Conservation (phyloP, 2,797 vertebrate genomes). For the Glossophaga mutica region DNA sequence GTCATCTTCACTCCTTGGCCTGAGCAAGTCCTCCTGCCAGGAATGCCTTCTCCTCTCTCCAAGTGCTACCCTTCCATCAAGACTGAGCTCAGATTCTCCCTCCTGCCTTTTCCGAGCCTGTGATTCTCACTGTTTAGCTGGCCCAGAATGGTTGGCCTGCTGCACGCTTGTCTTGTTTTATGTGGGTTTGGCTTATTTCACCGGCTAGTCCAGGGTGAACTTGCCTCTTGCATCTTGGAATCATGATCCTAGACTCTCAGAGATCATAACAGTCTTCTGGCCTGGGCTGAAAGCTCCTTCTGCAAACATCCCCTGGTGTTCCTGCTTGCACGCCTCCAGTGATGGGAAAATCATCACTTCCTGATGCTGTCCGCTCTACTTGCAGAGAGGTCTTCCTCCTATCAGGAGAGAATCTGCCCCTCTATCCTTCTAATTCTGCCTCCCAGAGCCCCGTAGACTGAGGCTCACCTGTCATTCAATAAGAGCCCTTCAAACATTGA, state of each 20-base stretch:
- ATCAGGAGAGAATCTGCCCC: background rate
- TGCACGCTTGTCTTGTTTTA: slow-evolving; percentile 63
- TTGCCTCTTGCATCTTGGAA: slow-evolving; percentile 39
- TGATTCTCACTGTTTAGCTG: background rate
- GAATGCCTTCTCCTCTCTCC: background rate
- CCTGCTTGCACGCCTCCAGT: background rate
- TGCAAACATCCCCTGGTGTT: background rate
- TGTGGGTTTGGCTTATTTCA: slow-evolving; percentile 63
- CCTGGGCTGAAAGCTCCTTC: background rate
- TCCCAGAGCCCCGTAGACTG: too few relatives aligned
- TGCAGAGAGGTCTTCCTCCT: background rate
- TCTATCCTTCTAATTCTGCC: background rate
- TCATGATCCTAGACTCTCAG: slow-evolving; percentile 23
- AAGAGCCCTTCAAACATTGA: background rate
- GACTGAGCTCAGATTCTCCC: background rate
- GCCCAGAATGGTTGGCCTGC: slow-evolving; percentile 31
- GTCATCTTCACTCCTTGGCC: background rate
- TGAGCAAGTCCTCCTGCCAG: background rate
- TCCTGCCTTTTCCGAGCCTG: background rate
- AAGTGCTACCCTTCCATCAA: background rate
- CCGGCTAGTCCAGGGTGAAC: slow-evolving; percentile 35
- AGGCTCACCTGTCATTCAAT: background rate
- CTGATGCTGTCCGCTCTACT: background rate
- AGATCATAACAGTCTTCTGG: slow-evolving; percentile 24
- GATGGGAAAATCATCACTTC: background rate